Evolutionary conservation across 2,888 invertebrate genomes (phyloP).

Genomic region (Ryuthela nishihirai): DNA sequence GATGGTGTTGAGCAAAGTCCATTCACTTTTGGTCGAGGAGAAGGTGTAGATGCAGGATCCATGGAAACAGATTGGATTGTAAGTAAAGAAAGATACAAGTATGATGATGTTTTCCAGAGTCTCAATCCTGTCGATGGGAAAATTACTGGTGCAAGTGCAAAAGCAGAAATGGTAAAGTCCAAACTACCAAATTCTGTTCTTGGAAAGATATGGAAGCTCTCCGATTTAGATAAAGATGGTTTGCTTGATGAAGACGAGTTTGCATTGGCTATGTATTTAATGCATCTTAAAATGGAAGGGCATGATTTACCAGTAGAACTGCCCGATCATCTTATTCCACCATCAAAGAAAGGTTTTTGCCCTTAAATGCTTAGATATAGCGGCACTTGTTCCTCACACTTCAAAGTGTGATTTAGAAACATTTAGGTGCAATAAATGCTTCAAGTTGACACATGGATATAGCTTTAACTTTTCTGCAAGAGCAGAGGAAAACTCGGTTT

Average conservation of each 20-base stretch:
- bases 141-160: constrained; percentile 81
- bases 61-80: constrained; percentile 98
- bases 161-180: constrained; percentile 56
- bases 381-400: no score
- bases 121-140: constrained; percentile 88
- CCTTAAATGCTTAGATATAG: no score
- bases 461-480: no score
- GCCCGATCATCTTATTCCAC: constrained; percentile 86
- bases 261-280: constrained; percentile 94
- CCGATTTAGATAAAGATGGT: constrained; percentile 94
- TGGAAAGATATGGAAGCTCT: constrained; percentile 91
- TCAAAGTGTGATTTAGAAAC: no score
- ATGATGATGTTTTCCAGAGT: constrained; percentile 74
- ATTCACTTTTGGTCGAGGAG: constrained; percentile 89
- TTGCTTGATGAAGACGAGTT: constrained; percentile 94
- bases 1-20: constrained; percentile 86
- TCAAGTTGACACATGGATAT: no score
- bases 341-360: constrained; percentile 53
- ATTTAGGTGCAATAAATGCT: no score
- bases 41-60: constrained; percentile 93
- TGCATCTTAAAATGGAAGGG: constrained; percentile 83
- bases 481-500: no score
- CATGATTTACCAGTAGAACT: constrained; percentile 83
- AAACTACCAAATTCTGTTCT: constrained; percentile 89
- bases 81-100: constrained; percentile 76